Conservation (phyloP, 2,113 vertebrate species). For the Cinclus mexicanus region DNA sequence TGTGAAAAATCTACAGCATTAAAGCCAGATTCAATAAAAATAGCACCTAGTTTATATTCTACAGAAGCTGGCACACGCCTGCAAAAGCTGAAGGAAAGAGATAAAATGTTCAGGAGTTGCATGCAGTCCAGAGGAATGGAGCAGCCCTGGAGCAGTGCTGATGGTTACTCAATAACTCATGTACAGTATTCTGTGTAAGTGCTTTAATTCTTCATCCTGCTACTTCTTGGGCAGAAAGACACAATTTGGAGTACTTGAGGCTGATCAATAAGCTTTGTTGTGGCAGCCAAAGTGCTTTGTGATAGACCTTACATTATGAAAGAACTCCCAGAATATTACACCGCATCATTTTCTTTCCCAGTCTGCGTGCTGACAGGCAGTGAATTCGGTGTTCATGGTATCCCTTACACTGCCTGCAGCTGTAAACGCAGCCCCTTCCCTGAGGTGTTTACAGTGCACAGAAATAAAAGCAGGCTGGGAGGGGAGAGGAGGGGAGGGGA, state of each 20-base stretch:
- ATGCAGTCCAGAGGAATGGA: neutral
- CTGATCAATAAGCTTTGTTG: conserved; percentile 14
- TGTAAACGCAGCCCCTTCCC: neutral
- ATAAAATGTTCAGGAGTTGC: conserved; percentile 11
- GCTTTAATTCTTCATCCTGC: conserved; percentile 3
- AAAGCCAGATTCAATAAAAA: conserved; percentile 67
- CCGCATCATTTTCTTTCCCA: fast-evolving
- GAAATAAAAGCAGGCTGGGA: neutral
- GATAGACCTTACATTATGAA: neutral
- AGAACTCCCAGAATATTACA: neutral
- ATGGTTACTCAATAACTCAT: conserved; percentile 4
- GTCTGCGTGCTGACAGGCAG: neutral
- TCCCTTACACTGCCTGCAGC: neutral
- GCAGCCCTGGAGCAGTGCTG: neutral
- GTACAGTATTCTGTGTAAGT: neutral
- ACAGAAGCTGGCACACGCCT: conserved; percentile 39
- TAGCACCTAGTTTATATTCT: conserved; percentile 64
- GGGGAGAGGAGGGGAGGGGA: neutral
- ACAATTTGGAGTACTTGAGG: neutral
- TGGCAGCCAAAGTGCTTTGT: conserved; percentile 31
- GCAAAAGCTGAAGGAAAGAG: neutral
- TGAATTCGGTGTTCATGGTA: neutral
- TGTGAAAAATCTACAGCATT: conserved; percentile 61
- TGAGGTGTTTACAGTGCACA: neutral
- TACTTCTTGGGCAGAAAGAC: neutral